Evolutionary conservation across 2,888 invertebrate species (phyloP).

Genomic region (Patella ulyssiponensis): DNA sequence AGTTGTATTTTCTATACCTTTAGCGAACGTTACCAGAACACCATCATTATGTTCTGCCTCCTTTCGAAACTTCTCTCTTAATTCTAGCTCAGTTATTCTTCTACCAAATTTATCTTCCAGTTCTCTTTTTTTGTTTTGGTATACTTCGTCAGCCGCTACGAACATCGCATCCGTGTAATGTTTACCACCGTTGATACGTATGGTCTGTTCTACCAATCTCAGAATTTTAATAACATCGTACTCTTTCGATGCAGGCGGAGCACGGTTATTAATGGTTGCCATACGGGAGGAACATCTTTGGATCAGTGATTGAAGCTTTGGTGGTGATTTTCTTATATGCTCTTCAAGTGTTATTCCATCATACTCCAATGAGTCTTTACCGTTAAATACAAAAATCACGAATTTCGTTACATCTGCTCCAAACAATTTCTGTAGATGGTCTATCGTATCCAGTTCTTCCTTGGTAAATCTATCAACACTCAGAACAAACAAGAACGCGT

Average conservation of each 20-base stretch:
- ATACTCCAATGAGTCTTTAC: constrained; percentile 30
- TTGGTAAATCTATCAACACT: constrained; percentile 31
- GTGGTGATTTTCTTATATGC: constrained; percentile 26
- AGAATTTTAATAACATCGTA: constrained; percentile 24
- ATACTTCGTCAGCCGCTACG: constrained; percentile 22
- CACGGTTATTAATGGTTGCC: constrained; percentile 22
- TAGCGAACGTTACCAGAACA: too few species aligned
- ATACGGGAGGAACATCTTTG: constrained; percentile 20
- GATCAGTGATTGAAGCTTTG: constrained; percentile 22
- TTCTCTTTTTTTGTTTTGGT: background rate
- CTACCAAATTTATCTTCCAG: constrained; percentile 7
- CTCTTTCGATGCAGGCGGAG: background rate
- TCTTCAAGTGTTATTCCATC: constrained; percentile 27
- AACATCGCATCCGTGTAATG: constrained; percentile 38
- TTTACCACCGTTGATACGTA: constrained; percentile 23
- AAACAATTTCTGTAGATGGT: constrained; percentile 27
- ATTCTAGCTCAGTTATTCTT: background rate
- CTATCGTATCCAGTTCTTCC: constrained; percentile 34
- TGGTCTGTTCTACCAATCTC: constrained; percentile 17
- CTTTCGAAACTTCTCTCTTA: constrained; percentile 10
- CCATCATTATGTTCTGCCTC: background rate
- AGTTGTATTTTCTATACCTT: too few species aligned
- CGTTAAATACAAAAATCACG: constrained; percentile 31
- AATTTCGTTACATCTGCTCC: constrained; percentile 27
- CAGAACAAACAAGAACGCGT: constrained; percentile 36